Evolutionary conservation across 2,797 vertebrate species (phyloP), one percentile per base, ranked within the genome.

Genomic region (Acipenser ruthenus): DNA sequence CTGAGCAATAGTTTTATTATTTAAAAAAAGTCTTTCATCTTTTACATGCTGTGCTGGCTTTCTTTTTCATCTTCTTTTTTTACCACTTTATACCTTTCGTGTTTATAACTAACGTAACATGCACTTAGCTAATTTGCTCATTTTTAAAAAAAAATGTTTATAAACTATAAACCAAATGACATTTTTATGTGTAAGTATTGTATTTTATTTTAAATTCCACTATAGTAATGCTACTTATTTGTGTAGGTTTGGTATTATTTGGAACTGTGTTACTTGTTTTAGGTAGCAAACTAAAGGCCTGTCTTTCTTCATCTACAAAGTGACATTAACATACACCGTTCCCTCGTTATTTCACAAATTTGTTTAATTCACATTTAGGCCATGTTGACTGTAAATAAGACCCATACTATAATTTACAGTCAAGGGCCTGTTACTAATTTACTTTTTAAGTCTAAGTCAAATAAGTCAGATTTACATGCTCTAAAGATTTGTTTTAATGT

Each of bases 391-490:
- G 64, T 49, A 52, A 23, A 55, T 55, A 55, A 18, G 15, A 56
- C 47, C 23, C 23, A 56, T 56, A 50, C 49, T 55, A 53, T 15
- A 50, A 18, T 47, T 56, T 55, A 9, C 52, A 65, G 49, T 50
- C 49, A 60, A 65, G 59, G 47, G 10, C 11, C 48, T 60, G 56
- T 18, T 18, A 63, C 51, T 15, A 47, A 49, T 59, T 59, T 37
- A 58, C 49, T 13, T 23, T 64, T 18, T 6, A 15, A 18, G 63
- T 59, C 49, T 15, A 53, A 15, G 53, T 56, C 67, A 37, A 37
- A 37, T 37, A 37, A 37, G 23, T 68, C 60, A 47, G 56, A 65
- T 65, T 65, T 60, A 64, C 63, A 65, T 65, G n/a, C 63, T 9
- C 6, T 65, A 3, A n/a, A 37, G 51, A 15, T 9, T 50, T 47